Evolutionary conservation across 2,888 invertebrate species (phyloP), one percentile per base, ranked within the genome.

Genomic region (Elegia similella): DNA sequence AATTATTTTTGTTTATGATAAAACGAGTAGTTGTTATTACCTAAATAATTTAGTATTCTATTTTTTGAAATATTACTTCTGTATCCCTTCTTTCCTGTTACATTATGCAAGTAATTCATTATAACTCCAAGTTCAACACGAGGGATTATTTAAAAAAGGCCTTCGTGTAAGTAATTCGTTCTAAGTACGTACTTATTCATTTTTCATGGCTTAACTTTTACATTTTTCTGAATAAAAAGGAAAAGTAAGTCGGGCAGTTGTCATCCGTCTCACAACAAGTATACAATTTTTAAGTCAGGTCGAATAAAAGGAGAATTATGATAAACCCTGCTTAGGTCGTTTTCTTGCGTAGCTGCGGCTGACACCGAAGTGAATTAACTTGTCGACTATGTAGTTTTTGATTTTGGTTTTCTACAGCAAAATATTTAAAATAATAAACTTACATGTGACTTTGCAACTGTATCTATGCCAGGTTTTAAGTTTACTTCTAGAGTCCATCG

Each of bases 251-350:
- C 64, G 65, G 47, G 42, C 23, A 42, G 47, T 55, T 55, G 55
- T 47, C 54, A 46, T 55, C 61, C 63, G 61, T 65, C 65, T 71
- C 56, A 67, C 70, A 72, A 66, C 64, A 70, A 70, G 72, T 70
- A 69, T 71, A 71, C 67, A 64, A 67, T 72, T 72, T 75, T 76
- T 67, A 72, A 70, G 72, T 72, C 69, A 70, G 69, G 68, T 72
- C 57, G 65, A 77, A 78, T 77, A 76, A 78, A 76, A 76, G 65
- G 66, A 68, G 66, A 76, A 75, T 79, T 78, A 76, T 73, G 70
- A 70, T 79, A 79, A 75, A 73, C 69, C 67, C 66, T 66, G 72
- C 68, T 76, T 74, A 76, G 69, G 68, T 66, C 65, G 61, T 68
- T 70, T 70, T 67, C 66, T 62, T 63, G 59, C 57, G 58, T 23